Evolutionary conservation across 2,797 vertebrate genomes (phyloP).

Genomic region (Poecilia gillii): DNA sequence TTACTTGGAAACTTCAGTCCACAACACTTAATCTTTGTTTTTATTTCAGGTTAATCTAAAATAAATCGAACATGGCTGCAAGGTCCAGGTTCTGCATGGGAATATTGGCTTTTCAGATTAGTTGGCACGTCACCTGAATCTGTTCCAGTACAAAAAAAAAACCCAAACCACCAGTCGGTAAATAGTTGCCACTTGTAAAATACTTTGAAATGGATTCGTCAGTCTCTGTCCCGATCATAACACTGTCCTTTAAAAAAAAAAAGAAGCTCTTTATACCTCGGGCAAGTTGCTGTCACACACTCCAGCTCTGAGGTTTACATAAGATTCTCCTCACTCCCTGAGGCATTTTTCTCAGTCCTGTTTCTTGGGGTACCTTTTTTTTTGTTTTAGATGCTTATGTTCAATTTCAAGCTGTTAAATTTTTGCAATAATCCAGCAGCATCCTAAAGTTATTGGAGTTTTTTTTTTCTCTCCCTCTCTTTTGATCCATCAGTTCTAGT

Average conservation of each 20-base stretch:
- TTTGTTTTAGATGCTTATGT: neutral
- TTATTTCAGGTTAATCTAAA: neutral
- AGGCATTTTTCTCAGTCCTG: neutral
- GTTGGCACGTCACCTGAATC: neutral
- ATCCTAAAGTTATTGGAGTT: neutral
- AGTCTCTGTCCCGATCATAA: neutral
- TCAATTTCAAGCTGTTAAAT: neutral
- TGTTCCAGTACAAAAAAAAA: neutral
- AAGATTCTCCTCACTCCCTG: no score
- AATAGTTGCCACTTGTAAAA: neutral
- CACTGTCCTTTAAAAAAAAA: neutral
- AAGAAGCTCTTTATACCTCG: neutral
- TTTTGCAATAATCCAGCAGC: neutral
- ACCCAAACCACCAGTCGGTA: neutral
- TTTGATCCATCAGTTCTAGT: constrained; percentile 11
- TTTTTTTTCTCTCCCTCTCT: no score
- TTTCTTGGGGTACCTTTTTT: neutral
- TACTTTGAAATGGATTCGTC: neutral
- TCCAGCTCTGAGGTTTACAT: neutral
- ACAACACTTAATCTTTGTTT: neutral
- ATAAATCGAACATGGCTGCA: neutral
- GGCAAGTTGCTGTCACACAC: neutral
- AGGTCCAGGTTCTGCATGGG: neutral
- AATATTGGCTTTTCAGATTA: neutral
- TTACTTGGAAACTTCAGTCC: neutral